Evolutionary conservation across 2,113 vertebrate genomes (phyloP), one percentile per base, ranked within the genome.

Genomic region (Athene cunicularia): DNA sequence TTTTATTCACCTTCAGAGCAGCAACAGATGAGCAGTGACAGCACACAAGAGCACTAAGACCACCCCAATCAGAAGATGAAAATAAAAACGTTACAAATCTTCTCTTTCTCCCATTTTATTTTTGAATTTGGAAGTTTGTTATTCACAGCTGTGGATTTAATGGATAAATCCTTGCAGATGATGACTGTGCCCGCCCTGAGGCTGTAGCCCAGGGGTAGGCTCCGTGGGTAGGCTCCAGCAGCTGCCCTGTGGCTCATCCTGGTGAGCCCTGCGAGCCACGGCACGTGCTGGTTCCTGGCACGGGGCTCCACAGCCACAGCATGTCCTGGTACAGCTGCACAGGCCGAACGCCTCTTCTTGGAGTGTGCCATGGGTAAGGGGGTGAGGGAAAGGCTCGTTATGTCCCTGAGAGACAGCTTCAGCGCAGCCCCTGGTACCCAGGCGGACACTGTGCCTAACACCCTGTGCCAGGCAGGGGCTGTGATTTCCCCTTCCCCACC

Each of bases 331-430:
- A 6, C 43, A 45, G 43, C 43, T 45, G 43, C 43, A 45, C 43
- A 45, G 43, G 43, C 43, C 43, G 16, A 45, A 45, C 43, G 17
- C 43, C 16, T 17, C 43, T 45, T 17, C 43, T 45, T 45, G 43
- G 49, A 62, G 49, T 0, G 4, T 47, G 55, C 37, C 3, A 4
- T 17, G 58, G 26, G 11, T 12, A 11, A 17, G 30, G 0, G 14
- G 27, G 32, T 3, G 12, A 43, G 32, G 26, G 26, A 17, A 43
- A 22, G 19, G 32, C 33, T 74, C 22, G 17, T 10, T 8, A 6
- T 7, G 23, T 9, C 30, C 13, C 67, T n/a, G n/a, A n/a, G 63
- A 4, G 7, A 11, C 10, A 9, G 39, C 6, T 35, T 21, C 49
- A 19, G 14, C 5, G 4, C 22, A 26, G 52, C 32, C 37, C 18